A percentile compares a stretch with the other conserved stretches of the same genome.
Evolutionary conservation across 1,140 invertebrate genomes (phyloP).

Genomic region (Stegodyphus mimosarum): DNA sequence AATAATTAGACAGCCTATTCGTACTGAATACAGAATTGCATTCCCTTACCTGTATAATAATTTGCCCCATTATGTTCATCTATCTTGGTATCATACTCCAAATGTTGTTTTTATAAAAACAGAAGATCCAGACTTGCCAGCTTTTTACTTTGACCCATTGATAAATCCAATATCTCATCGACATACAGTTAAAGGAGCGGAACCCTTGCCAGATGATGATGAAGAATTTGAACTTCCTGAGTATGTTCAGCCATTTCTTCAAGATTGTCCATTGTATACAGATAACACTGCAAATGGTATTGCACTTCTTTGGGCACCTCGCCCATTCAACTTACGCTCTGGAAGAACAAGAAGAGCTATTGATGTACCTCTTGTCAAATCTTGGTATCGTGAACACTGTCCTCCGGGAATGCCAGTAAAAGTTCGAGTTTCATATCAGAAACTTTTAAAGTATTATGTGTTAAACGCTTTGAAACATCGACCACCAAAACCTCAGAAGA

Average conservation of each 20-base stretch:
- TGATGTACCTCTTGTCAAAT: constrained; percentile 96
- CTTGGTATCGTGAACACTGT: constrained; percentile 94
- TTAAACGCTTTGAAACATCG: constrained; percentile 97
- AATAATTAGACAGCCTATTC: constrained; percentile 97
- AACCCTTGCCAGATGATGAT: constrained; percentile 83
- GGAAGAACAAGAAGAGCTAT: constrained; percentile 85
- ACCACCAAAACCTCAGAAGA: constrained; percentile 98
- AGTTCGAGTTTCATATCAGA: constrained; percentile 98
- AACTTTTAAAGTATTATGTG: constrained; percentile 97
- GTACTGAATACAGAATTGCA: constrained; percentile 99
- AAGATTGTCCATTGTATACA: constrained; percentile 95
- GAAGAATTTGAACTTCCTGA: constrained; percentile 95
- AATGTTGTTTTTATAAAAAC: constrained; percentile 99
- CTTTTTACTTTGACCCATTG: constrained; percentile 99
- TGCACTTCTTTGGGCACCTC: constrained; percentile 96
- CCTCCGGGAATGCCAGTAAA: constrained; percentile 99
- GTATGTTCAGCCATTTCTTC: constrained; percentile 89
- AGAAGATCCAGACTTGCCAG: constrained; percentile 99
- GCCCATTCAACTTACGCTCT: constrained; percentile 97
- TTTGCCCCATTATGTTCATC: constrained; percentile 90
- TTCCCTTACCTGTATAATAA: constrained; percentile 99
- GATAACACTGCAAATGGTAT: constrained; percentile 99
- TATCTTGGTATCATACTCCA: constrained; percentile 98
- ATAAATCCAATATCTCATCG: constrained; percentile 99
- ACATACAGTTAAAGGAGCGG: constrained; percentile 82